Conservation (phyloP, 2,888 invertebrate genomes). For the Polydrusus pterygomalis region DNA sequence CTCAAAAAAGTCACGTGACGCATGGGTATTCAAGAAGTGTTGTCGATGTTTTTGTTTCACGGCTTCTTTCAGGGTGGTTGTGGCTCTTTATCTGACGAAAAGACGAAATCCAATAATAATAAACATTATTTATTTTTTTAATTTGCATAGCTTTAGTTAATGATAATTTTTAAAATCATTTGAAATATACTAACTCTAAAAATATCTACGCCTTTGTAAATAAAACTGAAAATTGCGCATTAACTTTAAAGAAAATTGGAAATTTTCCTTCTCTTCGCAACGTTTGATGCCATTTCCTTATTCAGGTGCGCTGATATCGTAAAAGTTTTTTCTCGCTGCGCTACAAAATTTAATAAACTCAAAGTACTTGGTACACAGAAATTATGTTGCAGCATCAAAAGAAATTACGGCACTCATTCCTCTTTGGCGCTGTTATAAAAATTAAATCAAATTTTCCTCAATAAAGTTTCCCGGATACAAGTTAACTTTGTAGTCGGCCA, state of each 20-base stretch:
- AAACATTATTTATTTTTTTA: no score
- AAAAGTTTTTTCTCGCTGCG: conserved; percentile 63
- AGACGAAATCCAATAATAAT: no score
- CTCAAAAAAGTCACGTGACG: no score
- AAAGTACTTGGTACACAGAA: conserved; percentile 68
- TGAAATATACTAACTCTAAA: not conserved
- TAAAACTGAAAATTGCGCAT: conserved; percentile 47
- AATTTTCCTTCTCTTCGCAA: conserved; percentile 48
- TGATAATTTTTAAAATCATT: not conserved
- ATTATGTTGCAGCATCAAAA: conserved; percentile 73
- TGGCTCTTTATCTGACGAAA: no score
- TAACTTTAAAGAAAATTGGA: conserved; percentile 53
- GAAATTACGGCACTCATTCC: conserved; percentile 73
- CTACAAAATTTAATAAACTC: conserved; percentile 54
- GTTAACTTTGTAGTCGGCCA: conserved; percentile 67
- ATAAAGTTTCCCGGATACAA: conserved; percentile 73
- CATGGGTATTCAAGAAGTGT: no score
- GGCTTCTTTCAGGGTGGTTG: no score
- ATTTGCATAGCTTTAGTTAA: no score
- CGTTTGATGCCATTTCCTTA: conserved; percentile 63
- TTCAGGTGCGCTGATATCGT: conserved; percentile 64
- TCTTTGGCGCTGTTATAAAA: conserved; percentile 72
- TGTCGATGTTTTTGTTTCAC: no score
- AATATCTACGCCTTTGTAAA: conserved; percentile 12
- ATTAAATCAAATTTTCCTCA: conserved; percentile 73